Evolutionary conservation across 2,113 vertebrate species (phyloP).

Genomic region (Notechis scutatus): DNA sequence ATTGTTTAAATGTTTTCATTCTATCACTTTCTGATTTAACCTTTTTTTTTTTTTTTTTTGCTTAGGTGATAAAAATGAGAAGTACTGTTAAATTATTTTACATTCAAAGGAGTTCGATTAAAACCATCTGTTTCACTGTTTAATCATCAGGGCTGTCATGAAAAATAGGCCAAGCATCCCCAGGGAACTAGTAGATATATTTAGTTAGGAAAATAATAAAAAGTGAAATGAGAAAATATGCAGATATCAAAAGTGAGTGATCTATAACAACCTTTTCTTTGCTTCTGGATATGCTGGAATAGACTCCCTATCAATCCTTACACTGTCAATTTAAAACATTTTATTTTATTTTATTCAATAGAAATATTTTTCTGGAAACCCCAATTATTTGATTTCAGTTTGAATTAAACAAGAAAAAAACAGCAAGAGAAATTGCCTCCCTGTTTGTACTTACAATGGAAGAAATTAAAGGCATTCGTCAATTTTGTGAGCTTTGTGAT

Average conservation of each 20-base stretch:
- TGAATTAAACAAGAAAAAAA: background rate
- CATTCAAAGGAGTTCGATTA: conserved; percentile 57
- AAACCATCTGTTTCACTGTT: conserved; percentile 64
- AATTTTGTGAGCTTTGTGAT: background rate
- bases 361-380: background rate
- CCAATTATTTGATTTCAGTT: background rate
- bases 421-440: background rate
- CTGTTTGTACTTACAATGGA: background rate
- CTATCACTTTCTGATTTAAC: conserved; percentile 51
- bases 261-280: conserved; percentile 40
- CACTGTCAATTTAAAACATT: background rate
- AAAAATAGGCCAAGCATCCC: conserved; percentile 51
- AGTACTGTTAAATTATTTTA: conserved; percentile 56
- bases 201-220: conserved; percentile 56
- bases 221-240: conserved; percentile 44
- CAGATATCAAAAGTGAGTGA: conserved; percentile 44
- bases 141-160: conserved; percentile 50
- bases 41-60: background rate
- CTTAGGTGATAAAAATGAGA: conserved; percentile 29
- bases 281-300: conserved; percentile 41
- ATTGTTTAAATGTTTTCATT: conserved; percentile 41
- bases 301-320: conserved; percentile 21
- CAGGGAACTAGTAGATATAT: conserved; percentile 20
- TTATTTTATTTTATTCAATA: background rate
- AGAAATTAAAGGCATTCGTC: background rate